A percentile compares a stretch with the other conserved stretches of the same genome.
Conservation (phyloP, 2,888 invertebrate genomes). For the Orthonevra nobilis region DNA sequence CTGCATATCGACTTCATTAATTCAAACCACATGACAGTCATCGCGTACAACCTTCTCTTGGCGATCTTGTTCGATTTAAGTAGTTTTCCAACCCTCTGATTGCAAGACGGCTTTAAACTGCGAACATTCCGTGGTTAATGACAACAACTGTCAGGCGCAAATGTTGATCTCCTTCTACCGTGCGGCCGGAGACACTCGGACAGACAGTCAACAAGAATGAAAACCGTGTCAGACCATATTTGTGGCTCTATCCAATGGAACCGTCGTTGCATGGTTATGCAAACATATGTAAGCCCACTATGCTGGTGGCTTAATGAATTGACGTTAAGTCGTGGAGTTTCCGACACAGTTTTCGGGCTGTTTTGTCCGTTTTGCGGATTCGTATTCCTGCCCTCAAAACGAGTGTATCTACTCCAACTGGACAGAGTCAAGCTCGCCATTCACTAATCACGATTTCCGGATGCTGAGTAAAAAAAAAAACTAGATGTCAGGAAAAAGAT, state of each 20-base stretch:
- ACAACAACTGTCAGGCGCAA: constrained; percentile 16
- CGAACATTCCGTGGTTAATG: constrained; percentile 30
- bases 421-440: constrained; percentile 1
- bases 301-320: constrained; percentile 12
- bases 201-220: constrained; percentile 35
- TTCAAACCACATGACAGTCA: constrained; percentile 36
- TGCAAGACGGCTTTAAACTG: constrained; percentile 13
- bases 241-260: background rate
- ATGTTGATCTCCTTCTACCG: constrained; percentile 15
- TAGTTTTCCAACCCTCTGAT: background rate
- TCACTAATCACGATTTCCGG: constrained; percentile 43
- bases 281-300: background rate
- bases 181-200: constrained; percentile 31
- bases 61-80: background rate
- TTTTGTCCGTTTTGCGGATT: constrained; percentile 3
- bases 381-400: constrained; percentile 20
- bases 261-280: constrained; percentile 5
- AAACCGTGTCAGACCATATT: constrained; percentile 18
- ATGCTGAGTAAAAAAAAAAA: background rate
- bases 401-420: background rate
- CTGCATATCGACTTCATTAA: constrained; percentile 36
- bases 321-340: constrained; percentile 6
- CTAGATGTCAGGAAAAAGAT: too few relatives aligned
- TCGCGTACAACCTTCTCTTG: constrained; percentile 34
- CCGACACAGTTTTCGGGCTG: constrained; percentile 18